A percentile compares a stretch with the other conserved stretches of the same genome.
Conservation (phyloP, 2,888 invertebrate genomes). For the Thysanoteuthis rhombus region DNA sequence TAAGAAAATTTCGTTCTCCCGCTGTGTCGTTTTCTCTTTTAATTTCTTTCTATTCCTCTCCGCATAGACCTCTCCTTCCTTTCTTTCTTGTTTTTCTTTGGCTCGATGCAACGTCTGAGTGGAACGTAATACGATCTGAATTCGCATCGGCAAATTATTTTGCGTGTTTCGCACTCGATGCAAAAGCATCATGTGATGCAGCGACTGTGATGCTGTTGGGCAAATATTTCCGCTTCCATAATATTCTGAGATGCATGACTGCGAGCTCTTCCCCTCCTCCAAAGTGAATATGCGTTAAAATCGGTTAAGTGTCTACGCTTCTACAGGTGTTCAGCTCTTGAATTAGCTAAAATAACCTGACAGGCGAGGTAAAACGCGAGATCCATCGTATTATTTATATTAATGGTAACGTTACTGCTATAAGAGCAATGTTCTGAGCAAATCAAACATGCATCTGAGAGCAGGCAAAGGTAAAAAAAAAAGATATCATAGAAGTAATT, state of each 20-base stretch:
- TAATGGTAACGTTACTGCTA: too few relatives aligned
- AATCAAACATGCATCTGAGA: too few relatives aligned
- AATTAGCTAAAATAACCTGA: not conserved
- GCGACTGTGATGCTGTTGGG: not conserved
- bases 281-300: not conserved
- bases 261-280: not conserved
- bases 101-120: not conserved
- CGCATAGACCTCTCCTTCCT: too few relatives aligned
- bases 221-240: not conserved
- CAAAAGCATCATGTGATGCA: not conserved
- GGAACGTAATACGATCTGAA: not conserved
- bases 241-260: not conserved
- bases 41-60: not conserved
- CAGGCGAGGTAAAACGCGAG: not conserved
- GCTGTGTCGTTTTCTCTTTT: too few relatives aligned
- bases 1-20: too few relatives aligned
- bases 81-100: not conserved
- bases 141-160: not conserved
- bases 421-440: too few relatives aligned
- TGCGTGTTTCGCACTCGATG: not conserved
- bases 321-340: not conserved
- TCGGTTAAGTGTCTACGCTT: not conserved
- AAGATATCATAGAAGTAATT: too few relatives aligned
- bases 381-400: too few relatives aligned
- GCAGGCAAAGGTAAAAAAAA: too few relatives aligned